These are phyloP conservation scores for Meles meles DNA, from an alignment of 2,113 vertebrate genomes.

Conservation along the genomic window DNA sequence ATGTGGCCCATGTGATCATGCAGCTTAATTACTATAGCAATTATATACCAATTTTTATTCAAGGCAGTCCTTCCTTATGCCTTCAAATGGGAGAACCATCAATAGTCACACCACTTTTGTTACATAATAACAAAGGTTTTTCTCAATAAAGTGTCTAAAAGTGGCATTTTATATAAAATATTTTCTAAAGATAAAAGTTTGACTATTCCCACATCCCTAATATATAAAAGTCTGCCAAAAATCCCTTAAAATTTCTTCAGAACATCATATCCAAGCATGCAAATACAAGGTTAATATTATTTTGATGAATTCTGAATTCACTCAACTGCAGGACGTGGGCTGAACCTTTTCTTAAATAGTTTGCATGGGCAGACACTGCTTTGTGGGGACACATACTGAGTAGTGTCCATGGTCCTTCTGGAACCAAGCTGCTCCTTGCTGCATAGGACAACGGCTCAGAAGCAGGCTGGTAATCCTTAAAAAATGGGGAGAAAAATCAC, in stretches of 20 bases:
- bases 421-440: not conserved
- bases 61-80: not conserved
- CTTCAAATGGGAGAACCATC: not conserved
- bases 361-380: slow-evolving; percentile 40
- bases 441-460: not conserved
- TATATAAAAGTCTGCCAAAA: slow-evolving; percentile 53
- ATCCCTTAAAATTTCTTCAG: not conserved
- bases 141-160: not conserved
- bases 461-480: not conserved
- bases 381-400: not conserved
- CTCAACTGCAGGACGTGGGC: slow-evolving; percentile 46
- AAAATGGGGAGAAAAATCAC: not conserved
- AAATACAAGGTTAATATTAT: slow-evolving; percentile 40
- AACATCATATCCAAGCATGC: not conserved
- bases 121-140: not conserved
- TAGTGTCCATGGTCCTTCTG: not conserved
- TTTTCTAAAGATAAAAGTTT: slow-evolving; percentile 36
- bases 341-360: slow-evolving; percentile 60
- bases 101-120: not conserved
- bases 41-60: not conserved
- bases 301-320: slow-evolving; percentile 61
- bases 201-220: not conserved
- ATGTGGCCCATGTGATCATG: not conserved
- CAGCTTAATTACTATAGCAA: not conserved
- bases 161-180: not conserved